Evolutionary conservation across 2,113 vertebrate genomes (phyloP).

Genomic region (Peromyscus californicus): DNA sequence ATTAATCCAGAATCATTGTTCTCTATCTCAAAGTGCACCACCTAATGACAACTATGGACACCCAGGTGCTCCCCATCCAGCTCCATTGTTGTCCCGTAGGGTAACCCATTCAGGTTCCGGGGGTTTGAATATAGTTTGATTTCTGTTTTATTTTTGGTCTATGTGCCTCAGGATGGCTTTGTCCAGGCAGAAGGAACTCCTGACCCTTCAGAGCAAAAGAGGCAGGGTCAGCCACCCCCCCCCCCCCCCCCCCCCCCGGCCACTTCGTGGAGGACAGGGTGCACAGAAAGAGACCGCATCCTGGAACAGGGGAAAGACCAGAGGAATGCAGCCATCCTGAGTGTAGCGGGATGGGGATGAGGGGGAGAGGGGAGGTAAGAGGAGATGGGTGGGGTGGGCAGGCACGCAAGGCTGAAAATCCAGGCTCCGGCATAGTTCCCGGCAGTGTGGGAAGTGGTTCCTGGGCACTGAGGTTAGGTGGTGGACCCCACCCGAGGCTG

Average conservation of each 20-base stretch:
- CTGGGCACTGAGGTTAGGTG: fast-evolving
- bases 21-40: neutral
- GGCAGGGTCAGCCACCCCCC: neutral
- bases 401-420: neutral
- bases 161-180: neutral
- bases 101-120: neutral
- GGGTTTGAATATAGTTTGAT: neutral
- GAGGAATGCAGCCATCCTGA: neutral
- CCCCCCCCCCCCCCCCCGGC: neutral
- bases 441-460: neutral
- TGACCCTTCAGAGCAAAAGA: neutral
- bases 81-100: fast-evolving
- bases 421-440: neutral
- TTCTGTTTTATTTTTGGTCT: neutral
- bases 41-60: neutral
- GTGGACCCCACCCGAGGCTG: neutral
- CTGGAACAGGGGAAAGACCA: neutral
- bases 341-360: no score
- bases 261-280: neutral
- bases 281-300: neutral
- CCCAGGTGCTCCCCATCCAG: no score
- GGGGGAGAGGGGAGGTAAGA: neutral
- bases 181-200: neutral
- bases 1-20: neutral
- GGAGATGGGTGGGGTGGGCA: neutral